Evolutionary conservation across 2,888 invertebrate genomes (phyloP), one percentile per base, ranked within the genome.

Genomic region (Amphipoea lucens): DNA sequence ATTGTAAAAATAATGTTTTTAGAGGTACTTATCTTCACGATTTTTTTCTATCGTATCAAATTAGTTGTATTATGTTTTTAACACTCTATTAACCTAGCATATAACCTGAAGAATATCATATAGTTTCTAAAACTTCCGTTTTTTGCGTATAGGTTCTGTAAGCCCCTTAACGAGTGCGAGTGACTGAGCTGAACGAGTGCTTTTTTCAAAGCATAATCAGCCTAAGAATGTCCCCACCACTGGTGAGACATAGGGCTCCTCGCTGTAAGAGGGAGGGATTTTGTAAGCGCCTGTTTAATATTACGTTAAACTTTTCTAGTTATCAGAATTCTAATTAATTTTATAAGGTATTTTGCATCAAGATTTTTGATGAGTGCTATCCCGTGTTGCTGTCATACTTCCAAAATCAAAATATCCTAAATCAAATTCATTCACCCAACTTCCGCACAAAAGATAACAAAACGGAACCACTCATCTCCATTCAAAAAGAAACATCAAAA

Each of bases 401-500:
- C 5, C 3, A 40, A 40, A 48, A 23, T 57, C 2, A 20, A 69
- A 36, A 48, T 17, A 48, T 9, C 3, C 14, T 14, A n/a, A 45
- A 17, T 23, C 3, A 65, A 42, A 51, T 79, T 45, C 23, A 36
- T 51, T 81, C 42, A 54, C 23, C 11, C 17, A 82, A 48, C 36
- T 54, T 51, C 36, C 6, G 29, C 23, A 36, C 9, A 68, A 66
- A 84, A 67, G 6, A 45, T 23, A 66, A 80, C 20, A 63, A 81
- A 74, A 71, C 67, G n/a, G 54, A 74, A 74, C 66, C n/a, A 70
- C 45, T 66, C 66, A 71, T 42, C 48, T 66, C 42, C n/a, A 57
- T 57, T 63, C 1, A 74, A 67, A 83, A 74, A 68, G 40, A n/a
- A 76, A 23, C 71, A 82, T 11, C 9, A 12, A 72, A 63, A 66